A percentile compares a stretch with the other conserved stretches of the same genome.
These are phyloP conservation scores for Bombus pyrosoma DNA, from an alignment of 1,140 invertebrate genomes.

Conservation along the genomic window DNA sequence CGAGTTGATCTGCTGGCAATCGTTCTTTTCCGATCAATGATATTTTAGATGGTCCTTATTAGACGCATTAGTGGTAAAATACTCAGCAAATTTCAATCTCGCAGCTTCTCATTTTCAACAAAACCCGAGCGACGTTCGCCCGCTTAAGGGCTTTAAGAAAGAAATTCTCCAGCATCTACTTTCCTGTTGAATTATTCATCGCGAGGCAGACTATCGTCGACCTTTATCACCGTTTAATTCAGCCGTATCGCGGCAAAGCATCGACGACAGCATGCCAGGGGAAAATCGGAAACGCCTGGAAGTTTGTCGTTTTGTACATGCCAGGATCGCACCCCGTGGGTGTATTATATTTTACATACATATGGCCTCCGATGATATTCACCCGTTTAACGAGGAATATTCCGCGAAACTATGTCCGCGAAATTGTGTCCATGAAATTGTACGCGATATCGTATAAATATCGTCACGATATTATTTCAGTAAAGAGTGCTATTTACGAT, in stretches of 20 bases:
- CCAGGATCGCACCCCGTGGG: slow-evolving; percentile 41
- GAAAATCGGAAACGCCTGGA: slow-evolving; percentile 18
- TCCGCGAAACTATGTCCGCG: not conserved
- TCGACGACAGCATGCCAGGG: slow-evolving; percentile 30
- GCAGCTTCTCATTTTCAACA: not conserved
- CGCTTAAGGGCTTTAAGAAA: slow-evolving; percentile 25
- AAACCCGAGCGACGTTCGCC: not conserved
- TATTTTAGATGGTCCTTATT: not conserved
- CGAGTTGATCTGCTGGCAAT: not conserved
- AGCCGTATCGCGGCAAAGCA: slow-evolving; percentile 20
- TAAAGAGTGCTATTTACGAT: not conserved
- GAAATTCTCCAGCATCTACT: not conserved
- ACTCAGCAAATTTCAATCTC: slow-evolving; percentile 3
- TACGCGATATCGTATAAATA: not conserved
- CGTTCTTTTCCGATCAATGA: no score
- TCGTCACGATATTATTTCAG: not conserved
- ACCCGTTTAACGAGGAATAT: slow-evolving; percentile 2
- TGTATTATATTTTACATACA: slow-evolving; percentile 50
- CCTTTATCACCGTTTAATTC: slow-evolving; percentile 30
- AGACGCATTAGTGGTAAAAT: not conserved
- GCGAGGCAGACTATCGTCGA: slow-evolving; percentile 18
- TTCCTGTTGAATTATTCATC: slow-evolving; percentile 35
- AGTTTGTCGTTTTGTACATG: not conserved
- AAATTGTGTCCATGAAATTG: not conserved
- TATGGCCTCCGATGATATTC: slow-evolving; percentile 10